Base-by-base conservation (phyloP, 2,888 invertebrate species). In the Helleia helle region DNA sequence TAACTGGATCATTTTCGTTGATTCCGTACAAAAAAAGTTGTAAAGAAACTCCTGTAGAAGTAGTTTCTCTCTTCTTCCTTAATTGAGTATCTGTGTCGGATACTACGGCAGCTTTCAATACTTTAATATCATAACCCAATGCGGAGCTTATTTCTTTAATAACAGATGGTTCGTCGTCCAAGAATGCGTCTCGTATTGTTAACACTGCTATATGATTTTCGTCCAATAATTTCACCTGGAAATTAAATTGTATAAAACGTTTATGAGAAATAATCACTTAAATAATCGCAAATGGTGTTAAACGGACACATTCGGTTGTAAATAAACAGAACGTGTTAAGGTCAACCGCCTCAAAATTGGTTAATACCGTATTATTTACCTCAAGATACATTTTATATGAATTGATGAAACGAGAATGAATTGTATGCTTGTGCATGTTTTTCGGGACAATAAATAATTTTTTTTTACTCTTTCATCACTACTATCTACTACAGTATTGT, bases 191-290 rank as follows among this genome's bases (percentile, higher is more conserved):
- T 54, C 56, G 58, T 13, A 86, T 50, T 11, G 73, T 77, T 9
- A 87, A 47, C 4, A 86, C 73, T 1, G 70, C 72, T 44, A 87
- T 77, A 46, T 85, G 68, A 41, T 63, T 59, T 26, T 61, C 50
- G 36, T 75, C 61, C 47, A 87, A 55, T 22, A 83, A 54, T 59
- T 73, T 79, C 17, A 87, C 77, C 87, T 87, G 58, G 41, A 75
- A 77, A 53, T 17, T 34, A 12, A 34, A 34, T 17, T 12, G 17
- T 11, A 11, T 26, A n/a, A 8, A n/a, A 27, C 3, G 11, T 15
- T 12, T 37, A 14, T 27, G 17, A 8, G 26, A n/a, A 26, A 25
- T 26, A 15, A 17, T 26, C 34, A 8, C 22, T 34, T 34, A 11
- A 11, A 34, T 34, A 34, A 11, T 17, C 7, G 17, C 12, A 34